A percentile compares a stretch with the other conserved stretches of the same genome.
Evolutionary conservation across 2,797 vertebrate genomes (phyloP).

Genomic region (Mus spretus): DNA sequence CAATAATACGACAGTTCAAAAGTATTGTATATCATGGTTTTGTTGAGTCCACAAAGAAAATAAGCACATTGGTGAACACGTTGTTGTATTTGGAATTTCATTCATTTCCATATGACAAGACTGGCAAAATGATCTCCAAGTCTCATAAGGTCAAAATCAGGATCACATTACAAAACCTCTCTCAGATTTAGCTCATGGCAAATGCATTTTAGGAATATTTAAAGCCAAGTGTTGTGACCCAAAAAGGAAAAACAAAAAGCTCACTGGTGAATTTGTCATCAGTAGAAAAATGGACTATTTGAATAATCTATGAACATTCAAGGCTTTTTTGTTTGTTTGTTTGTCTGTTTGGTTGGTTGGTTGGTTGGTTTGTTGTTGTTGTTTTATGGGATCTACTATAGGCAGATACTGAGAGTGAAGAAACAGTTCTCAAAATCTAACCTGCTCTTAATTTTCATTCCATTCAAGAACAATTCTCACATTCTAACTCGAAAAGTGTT

Average conservation of each 20-base stretch:
- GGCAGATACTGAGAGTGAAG: conserved; percentile 6
- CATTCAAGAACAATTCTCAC: conserved; percentile 41
- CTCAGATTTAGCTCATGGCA: conserved; percentile 12
- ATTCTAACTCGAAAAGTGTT: conserved; percentile 2
- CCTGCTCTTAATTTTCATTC: conserved; percentile 47
- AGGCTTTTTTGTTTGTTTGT: not conserved
- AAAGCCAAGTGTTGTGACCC: conserved; percentile 12
- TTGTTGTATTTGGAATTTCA: not conserved
- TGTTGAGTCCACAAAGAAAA: conserved; percentile 47
- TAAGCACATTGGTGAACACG: not conserved
- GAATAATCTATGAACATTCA: conserved; percentile 19
- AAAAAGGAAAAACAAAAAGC: conserved; percentile 22
- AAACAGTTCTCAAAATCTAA: conserved; percentile 54
- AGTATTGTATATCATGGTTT: not conserved
- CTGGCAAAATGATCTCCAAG: not conserved
- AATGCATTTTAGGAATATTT: conserved; percentile 26
- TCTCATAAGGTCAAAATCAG: conserved; percentile 18
- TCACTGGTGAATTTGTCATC: not conserved
- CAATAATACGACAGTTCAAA: not conserved
- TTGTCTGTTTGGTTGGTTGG: not conserved
- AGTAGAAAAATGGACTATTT: not conserved
- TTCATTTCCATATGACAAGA: conserved; percentile 37
- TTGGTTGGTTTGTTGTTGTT: too few species aligned
- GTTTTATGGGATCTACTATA: not conserved
- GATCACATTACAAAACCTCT: not conserved